These are phyloP conservation scores for Meloidogyne floridensis DNA, from an alignment of 1,140 invertebrate species.

Conservation along the genomic window DNA sequence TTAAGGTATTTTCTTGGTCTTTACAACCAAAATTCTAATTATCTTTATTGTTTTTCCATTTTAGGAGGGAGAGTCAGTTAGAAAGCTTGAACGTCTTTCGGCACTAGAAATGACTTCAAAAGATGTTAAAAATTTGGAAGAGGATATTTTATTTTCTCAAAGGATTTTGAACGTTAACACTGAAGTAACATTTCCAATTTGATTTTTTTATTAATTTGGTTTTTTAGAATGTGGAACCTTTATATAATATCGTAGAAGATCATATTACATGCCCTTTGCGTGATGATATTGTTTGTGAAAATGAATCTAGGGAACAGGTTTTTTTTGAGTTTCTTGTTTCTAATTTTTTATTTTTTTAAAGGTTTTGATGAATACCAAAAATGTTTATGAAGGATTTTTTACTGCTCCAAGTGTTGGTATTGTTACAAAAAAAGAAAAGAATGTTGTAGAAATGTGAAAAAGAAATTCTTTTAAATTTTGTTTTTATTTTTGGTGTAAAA, in stretches of 20 bases:
- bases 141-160: conserved; percentile 13
- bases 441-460: neutral
- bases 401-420: conserved; percentile 21
- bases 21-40: too few relatives aligned
- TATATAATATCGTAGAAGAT: conserved; percentile 19
- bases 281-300: conserved; percentile 2
- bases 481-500: neutral
- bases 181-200: too few relatives aligned
- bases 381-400: conserved; percentile 30
- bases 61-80: neutral
- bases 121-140: conserved; percentile 12
- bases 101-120: conserved; percentile 7
- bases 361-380: conserved; percentile 9
- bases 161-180: conserved; percentile 24
- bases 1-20: too few relatives aligned
- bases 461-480: neutral
- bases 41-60: too few relatives aligned
- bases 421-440: neutral
- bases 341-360: neutral
- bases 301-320: conserved; percentile 15
- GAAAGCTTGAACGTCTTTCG: conserved; percentile 16
- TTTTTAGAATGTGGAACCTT: conserved; percentile 8
- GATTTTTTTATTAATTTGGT: too few relatives aligned
- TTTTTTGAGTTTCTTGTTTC: neutral
- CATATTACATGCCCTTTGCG: conserved; percentile 18